A percentile compares a stretch with the other conserved stretches of the same genome.
phyloP scores from a whole-genome alignment of 2,888 invertebrate species.

The Cerastoderma edule region DNA sequence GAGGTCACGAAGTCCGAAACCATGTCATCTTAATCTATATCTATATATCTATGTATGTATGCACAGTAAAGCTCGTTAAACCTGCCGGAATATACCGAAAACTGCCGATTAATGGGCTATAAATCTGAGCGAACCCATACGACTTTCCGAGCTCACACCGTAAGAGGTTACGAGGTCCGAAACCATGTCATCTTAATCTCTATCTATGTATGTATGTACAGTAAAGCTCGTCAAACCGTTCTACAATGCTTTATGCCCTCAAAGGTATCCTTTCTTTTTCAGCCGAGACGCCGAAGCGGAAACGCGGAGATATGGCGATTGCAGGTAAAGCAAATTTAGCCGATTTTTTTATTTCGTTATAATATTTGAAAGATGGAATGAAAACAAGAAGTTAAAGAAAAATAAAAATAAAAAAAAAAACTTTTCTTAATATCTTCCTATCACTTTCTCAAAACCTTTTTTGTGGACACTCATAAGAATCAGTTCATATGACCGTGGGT shows the following conservation, averaged over 20 bases:
- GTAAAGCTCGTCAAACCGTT: background rate
- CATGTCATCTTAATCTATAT: background rate
- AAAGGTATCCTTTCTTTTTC: constrained; percentile 13
- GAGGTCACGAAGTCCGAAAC: no score
- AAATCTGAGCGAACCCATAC: background rate
- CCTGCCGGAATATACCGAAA: background rate
- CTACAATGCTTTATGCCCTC: background rate
- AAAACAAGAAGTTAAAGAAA: no score
- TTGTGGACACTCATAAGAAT: background rate
- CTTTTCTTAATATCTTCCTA: background rate
- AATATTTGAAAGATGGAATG: no score
- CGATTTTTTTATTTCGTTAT: background rate
- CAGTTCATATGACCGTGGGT: background rate
- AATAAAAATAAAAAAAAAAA: no score
- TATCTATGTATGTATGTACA: background rate
- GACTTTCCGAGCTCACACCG: no score
- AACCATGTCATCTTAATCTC: background rate
- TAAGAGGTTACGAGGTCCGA: no score
- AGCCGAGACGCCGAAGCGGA: constrained; percentile 17
- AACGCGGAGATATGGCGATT: constrained; percentile 8
- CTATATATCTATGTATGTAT: background rate
- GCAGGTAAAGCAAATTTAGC: background rate
- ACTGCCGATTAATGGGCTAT: background rate
- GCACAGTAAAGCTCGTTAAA: background rate
- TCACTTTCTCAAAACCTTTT: background rate